phyloP scores from a whole-genome alignment of 92 coral and sea anemone species.

The Porites divaricata region DNA sequence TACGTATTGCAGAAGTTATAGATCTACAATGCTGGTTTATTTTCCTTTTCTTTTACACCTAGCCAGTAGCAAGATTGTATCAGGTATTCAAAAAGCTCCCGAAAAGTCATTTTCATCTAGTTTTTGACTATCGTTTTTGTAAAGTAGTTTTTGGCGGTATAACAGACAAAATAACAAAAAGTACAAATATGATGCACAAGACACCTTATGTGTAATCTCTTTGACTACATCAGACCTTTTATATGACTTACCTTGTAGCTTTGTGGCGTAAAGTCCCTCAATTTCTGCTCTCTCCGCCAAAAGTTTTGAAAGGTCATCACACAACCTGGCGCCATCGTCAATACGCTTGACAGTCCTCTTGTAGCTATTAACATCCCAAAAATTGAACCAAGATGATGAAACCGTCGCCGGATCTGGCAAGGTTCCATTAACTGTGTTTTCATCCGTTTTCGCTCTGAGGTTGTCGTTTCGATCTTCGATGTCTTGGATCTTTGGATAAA shows the following conservation, averaged over 20 bases:
- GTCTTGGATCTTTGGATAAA: conserved; percentile 21
- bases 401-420: neutral
- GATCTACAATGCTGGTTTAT: too few relatives aligned
- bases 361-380: conserved; percentile 87
- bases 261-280: conserved; percentile 75
- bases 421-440: neutral
- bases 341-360: conserved; percentile 85
- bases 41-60: too few relatives aligned
- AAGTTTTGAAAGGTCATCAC: conserved; percentile 89
- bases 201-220: too few relatives aligned
- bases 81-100: too few relatives aligned
- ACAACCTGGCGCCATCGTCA: conserved; percentile 90
- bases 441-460: conserved; percentile 7
- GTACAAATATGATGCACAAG: too few relatives aligned
- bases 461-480: conserved; percentile 27
- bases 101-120: too few relatives aligned
- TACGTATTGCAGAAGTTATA: too few relatives aligned
- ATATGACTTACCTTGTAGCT: conserved; percentile 67
- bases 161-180: too few relatives aligned
- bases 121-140: too few relatives aligned
- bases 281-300: conserved; percentile 89
- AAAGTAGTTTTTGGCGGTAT: too few relatives aligned
- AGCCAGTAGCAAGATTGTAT: too few relatives aligned
- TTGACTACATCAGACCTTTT: too few relatives aligned
- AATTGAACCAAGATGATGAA: conserved; percentile 46